phyloP scores from a whole-genome alignment of 2,888 invertebrate species.

The Prosapia bicincta region DNA sequence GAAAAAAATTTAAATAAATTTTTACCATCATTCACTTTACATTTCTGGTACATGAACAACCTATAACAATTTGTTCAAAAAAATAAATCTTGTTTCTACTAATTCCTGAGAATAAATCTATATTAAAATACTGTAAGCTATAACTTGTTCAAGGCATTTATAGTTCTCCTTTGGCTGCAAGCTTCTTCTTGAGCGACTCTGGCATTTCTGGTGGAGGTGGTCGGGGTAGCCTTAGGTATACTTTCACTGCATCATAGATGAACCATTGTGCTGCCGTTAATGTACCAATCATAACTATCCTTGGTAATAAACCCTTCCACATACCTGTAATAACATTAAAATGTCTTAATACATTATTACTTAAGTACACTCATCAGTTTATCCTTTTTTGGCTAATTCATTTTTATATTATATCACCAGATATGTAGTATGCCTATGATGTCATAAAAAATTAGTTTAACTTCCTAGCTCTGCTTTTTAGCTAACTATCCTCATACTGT shows the following conservation, averaged over 20 bases:
- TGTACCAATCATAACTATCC: slow-evolving; percentile 97
- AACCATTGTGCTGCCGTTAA: slow-evolving; percentile 95
- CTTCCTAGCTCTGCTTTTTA: too few relatives aligned
- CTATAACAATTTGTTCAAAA: too few relatives aligned
- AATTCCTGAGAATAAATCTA: background rate
- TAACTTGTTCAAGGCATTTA: background rate
- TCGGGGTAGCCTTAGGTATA: slow-evolving; percentile 78
- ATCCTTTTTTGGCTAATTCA: background rate
- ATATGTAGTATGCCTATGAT: too few relatives aligned
- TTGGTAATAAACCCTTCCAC: slow-evolving; percentile 87
- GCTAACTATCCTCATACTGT: too few relatives aligned
- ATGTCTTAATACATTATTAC: too few relatives aligned
- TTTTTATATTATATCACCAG: background rate
- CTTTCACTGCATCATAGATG: slow-evolving; percentile 96
- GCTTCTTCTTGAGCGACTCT: slow-evolving; percentile 76
- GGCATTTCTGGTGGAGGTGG: slow-evolving; percentile 98
- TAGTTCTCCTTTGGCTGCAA: slow-evolving; percentile 43
- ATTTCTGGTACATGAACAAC: background rate
- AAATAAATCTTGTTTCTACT: background rate
- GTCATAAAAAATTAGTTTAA: too few relatives aligned
- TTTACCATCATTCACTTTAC: background rate
- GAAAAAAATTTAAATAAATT: too few relatives aligned
- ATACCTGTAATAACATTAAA: slow-evolving; percentile 52
- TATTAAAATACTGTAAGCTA: background rate
- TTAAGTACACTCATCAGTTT: background rate